These are phyloP conservation scores for Oryctolagus cuniculus DNA, from an alignment of 2,113 vertebrate species.

Conservation along the genomic window mOryCun1.1 NC_091435.1:62880001-62880500, in stretches of 20 bases:
- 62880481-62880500: background rate
- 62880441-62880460: background rate
- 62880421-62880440: background rate
- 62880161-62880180: background rate
- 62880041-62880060: background rate
- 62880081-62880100: constrained; percentile 22
- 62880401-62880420: background rate
- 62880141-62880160: constrained; percentile 41
- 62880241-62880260: background rate
- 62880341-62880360: background rate
- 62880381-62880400: background rate
- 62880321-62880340: constrained; percentile 34
- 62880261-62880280: constrained; percentile 54
- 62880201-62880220: constrained; percentile 11
- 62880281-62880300: constrained; percentile 21
- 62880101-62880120: constrained; percentile 36
- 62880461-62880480: constrained; percentile 45
- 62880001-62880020: background rate
- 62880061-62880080: background rate
- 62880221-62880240: constrained; percentile 16
- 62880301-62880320: constrained; percentile 60
- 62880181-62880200: constrained; percentile 9
- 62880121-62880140: background rate
- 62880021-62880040: background rate
- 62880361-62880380: background rate